Evolutionary conservation across 2,113 vertebrate genomes (phyloP).

Genomic region (Spizaetus ornatus): DNA sequence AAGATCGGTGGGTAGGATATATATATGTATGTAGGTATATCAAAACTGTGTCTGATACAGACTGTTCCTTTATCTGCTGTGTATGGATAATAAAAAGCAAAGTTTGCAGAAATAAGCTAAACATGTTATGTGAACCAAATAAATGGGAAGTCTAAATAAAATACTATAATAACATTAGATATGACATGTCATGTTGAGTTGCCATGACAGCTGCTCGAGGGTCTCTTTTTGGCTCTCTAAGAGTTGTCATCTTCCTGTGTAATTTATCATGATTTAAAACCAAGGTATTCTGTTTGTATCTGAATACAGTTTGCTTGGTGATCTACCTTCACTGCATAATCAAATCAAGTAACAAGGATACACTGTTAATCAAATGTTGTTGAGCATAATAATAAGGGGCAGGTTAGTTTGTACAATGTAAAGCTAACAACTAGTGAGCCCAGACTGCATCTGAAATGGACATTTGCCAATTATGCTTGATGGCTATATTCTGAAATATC

Average conservation of each 20-base stretch:
- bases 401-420: neutral
- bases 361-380: neutral
- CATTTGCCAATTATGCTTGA: neutral
- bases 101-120: neutral
- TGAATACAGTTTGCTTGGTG: neutral
- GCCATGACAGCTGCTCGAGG: fast-evolving
- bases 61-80: neutral
- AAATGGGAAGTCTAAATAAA: neutral
- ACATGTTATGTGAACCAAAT: neutral
- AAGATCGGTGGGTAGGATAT: neutral
- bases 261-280: neutral
- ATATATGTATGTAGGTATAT: neutral
- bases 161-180: neutral
- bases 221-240: neutral
- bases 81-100: neutral
- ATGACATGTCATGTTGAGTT: neutral
- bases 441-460: neutral
- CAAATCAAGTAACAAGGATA: neutral
- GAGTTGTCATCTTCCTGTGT: neutral
- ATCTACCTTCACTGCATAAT: neutral
- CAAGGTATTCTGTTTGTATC: neutral
- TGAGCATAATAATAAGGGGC: neutral
- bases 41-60: neutral
- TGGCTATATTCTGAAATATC: neutral
- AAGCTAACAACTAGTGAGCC: neutral